Conservation (phyloP, 2,888 invertebrate species). For the Pemphredon lugubris region DNA sequence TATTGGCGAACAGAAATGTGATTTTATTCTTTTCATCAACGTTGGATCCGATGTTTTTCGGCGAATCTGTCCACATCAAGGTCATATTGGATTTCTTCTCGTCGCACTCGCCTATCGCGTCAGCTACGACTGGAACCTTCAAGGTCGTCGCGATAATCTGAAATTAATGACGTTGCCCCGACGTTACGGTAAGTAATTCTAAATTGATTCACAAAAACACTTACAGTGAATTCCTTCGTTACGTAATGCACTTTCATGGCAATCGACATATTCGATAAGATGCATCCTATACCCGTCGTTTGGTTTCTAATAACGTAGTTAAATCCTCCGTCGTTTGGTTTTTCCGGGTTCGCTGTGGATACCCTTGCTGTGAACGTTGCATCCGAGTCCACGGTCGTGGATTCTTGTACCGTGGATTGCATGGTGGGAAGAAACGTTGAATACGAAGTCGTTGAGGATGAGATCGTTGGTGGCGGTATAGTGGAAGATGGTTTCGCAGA, state of each 20-base stretch:
- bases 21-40: conserved; percentile 31
- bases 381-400: background rate
- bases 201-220: background rate
- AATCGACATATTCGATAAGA: conserved; percentile 22
- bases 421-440: no score
- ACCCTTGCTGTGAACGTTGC: background rate
- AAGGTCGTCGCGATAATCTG: no score
- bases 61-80: conserved; percentile 21
- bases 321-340: background rate
- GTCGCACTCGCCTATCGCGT: background rate
- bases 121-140: background rate
- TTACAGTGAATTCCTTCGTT: background rate
- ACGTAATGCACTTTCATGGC: background rate
- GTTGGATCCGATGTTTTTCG: background rate
- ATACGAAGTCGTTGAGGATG: background rate
- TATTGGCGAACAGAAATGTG: conserved; percentile 48
- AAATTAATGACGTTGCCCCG: no score
- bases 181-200: no score
- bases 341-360: no score
- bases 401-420: no score
- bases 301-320: background rate
- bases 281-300: background rate
- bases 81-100: background rate
- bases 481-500: no score
- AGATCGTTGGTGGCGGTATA: background rate